Base-by-base conservation (phyloP, 2,888 invertebrate genomes). In the Chelonus formosanus region DNA sequence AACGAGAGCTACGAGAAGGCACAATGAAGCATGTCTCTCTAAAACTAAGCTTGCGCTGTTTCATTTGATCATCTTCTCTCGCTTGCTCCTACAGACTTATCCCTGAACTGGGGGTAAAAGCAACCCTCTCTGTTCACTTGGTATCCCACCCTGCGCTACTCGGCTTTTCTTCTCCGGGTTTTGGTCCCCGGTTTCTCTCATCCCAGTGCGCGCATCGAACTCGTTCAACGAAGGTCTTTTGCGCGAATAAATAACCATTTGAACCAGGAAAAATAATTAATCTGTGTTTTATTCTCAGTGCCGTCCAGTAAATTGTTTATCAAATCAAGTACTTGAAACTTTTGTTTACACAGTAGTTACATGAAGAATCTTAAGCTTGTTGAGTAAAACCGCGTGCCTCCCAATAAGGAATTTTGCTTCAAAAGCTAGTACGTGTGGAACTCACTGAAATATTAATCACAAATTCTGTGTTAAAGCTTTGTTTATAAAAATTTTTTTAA, bases 211-310 rank as follows among this genome's bases (percentile, higher is more conserved):
- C 79, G 78, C 76, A 77, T 77, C 80, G 81, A 90, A 89, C 84
- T 89, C 90, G 80, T 81, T 80, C 81, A 78, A 78, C 80, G 80
- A 79, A 79, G 76, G 81, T 80, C 81, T 79, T 40, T 40, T 6
- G 40, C 40, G 40, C 40, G 40, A 53, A 54, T 20, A 4, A 36
- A 36, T 36, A 36, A n/a, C 4, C 5, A 54, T 36, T 20, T 54
- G 36, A 3, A 10, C 5, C n/a, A 4, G 36, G 31, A 6, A 35
- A 54, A 36, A 54, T 10, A 8, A n/a, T 32, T 7, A 53, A 34
- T 53, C 4, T 7, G 6, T 35, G 34, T 34, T 54, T n/a, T 10
- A 36, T 36, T 36, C 35, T 36, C n/a, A 10, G 54, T 54, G 36
- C 54, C 54, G 54, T 54, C 54, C 54, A 54, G 36, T 40, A 40